These are phyloP conservation scores for Dicrurus megarhynchus DNA, from an alignment of 2,113 vertebrate species.

Conservation along the genomic window DNA sequence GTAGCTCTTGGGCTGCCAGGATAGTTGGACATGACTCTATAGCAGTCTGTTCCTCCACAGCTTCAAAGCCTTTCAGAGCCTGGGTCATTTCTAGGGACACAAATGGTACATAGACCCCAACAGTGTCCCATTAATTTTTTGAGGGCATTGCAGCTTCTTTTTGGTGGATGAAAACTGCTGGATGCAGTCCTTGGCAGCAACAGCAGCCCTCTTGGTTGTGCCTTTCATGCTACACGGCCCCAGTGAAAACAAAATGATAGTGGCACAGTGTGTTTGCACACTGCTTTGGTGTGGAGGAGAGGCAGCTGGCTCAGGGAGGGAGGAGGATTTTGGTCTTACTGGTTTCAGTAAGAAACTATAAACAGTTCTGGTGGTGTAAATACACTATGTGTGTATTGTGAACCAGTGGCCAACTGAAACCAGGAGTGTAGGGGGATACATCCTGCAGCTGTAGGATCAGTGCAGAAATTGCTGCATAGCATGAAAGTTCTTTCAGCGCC, in stretches of 20 bases:
- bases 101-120: not conserved
- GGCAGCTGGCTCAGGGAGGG: not conserved
- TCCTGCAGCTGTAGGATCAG: not conserved
- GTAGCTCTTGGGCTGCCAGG: not conserved
- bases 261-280: not conserved
- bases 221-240: not conserved
- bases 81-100: not conserved
- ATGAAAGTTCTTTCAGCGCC: not conserved
- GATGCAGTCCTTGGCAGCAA: not conserved
- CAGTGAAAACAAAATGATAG: not conserved
- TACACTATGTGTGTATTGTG: not conserved
- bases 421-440: not conserved
- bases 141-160: not conserved
- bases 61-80: not conserved
- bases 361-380: not conserved
- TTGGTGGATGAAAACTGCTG: not conserved
- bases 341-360: not conserved
- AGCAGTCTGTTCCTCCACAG: not conserved
- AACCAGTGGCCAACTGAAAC: not conserved
- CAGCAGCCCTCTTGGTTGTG: not conserved
- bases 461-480: not conserved
- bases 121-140: not conserved
- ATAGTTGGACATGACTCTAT: not conserved
- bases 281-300: not conserved
- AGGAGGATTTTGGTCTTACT: not conserved